Conservation (phyloP, 2,113 vertebrate species). For the Sitta europaea region DNA sequence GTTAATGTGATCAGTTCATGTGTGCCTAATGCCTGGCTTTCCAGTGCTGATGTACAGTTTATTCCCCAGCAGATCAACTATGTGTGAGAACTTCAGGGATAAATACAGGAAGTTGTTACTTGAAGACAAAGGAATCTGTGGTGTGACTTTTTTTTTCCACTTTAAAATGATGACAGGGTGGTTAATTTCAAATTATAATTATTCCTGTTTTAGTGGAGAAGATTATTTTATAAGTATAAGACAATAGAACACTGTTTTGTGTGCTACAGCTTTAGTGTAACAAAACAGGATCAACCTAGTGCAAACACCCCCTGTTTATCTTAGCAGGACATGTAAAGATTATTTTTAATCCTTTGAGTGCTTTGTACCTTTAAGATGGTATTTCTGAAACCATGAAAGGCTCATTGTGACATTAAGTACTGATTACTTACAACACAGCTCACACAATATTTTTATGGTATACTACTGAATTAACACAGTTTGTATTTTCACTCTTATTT, state of each 20-base stretch:
- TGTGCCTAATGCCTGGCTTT: background rate
- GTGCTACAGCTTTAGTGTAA: background rate
- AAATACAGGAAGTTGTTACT: background rate
- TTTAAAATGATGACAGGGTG: background rate
- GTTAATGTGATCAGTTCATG: background rate
- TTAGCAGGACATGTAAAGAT: background rate
- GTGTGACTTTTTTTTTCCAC: background rate
- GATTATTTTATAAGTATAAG: background rate
- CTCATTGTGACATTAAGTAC: background rate
- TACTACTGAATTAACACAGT: background rate
- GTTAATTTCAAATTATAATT: background rate
- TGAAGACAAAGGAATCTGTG: background rate
- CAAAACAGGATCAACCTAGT: background rate
- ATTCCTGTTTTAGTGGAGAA: background rate
- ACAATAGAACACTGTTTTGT: background rate
- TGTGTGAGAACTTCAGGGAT: background rate
- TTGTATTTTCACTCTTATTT: background rate
- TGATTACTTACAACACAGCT: background rate
- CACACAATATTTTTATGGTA: background rate
- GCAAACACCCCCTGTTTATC: background rate
- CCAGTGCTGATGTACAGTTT: background rate
- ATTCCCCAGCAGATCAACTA: background rate
- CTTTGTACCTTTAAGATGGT: background rate
- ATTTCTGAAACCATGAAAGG: background rate
- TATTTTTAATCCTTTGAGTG: conserved; percentile 25